phyloP scores from a whole-genome alignment of 2,888 invertebrate genomes.

The Macrosoma leucophasiata region DNA sequence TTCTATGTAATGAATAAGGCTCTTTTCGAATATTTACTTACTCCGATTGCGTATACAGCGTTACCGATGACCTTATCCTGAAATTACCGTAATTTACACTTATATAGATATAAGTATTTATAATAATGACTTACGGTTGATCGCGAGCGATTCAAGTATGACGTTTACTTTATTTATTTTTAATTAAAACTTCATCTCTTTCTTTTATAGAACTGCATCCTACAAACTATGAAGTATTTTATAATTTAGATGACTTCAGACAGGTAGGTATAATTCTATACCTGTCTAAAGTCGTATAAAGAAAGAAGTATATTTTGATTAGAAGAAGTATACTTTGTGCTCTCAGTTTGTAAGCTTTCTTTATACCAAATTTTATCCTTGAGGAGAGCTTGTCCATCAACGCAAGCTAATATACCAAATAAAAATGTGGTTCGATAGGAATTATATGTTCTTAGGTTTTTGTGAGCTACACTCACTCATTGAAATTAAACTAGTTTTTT shows the following conservation, averaged over 20 bases:
- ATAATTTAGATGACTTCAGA: neutral
- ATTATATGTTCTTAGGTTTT: too few relatives aligned
- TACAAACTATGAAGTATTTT: neutral
- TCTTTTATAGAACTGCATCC: constrained; percentile 1
- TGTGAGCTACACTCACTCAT: too few relatives aligned
- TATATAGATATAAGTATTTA: constrained; percentile 38
- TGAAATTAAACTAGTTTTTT: too few relatives aligned
- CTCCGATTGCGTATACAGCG: constrained; percentile 16
- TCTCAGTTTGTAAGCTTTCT: too few relatives aligned
- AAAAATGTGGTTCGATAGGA: too few relatives aligned
- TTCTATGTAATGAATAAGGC: constrained; percentile 44
- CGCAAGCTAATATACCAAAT: too few relatives aligned
- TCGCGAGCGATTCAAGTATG: too few relatives aligned
- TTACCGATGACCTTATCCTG: constrained; percentile 39
- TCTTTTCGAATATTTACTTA: too few relatives aligned
- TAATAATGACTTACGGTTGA: constrained; percentile 24
- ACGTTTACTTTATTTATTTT: constrained; percentile 12
- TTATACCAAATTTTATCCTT: too few relatives aligned
- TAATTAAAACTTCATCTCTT: neutral
- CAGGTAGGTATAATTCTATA: neutral
- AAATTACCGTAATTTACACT: constrained; percentile 38
- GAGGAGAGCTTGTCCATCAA: too few relatives aligned
- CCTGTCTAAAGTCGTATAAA: neutral
- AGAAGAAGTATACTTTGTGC: too few relatives aligned
- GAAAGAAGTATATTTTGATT: too few relatives aligned